Conservation (phyloP, 2,888 invertebrate species). For the Alcis repandata region DNA sequence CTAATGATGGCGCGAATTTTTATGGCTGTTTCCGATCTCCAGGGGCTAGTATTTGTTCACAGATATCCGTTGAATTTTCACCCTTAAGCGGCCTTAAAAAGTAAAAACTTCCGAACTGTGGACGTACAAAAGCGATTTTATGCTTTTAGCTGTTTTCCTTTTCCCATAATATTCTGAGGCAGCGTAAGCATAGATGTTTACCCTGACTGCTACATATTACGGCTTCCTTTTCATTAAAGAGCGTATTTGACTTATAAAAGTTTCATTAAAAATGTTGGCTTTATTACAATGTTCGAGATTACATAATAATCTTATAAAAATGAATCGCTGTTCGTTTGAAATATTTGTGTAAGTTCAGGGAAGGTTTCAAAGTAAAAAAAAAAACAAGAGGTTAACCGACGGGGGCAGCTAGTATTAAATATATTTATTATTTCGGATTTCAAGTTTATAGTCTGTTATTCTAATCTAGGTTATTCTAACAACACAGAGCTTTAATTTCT, state of each 20-base stretch:
- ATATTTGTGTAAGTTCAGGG: no score
- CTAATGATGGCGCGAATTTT: slow-evolving; percentile 83
- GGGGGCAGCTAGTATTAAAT: no score
- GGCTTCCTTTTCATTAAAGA: slow-evolving; percentile 6
- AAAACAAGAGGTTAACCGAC: no score
- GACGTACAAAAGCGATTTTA: slow-evolving; percentile 57
- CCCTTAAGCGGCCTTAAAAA: slow-evolving; percentile 70
- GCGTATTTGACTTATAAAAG: not conserved
- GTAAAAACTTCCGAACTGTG: slow-evolving; percentile 67
- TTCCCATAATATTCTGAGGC: slow-evolving; percentile 52
- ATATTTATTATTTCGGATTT: no score
- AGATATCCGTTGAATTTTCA: slow-evolving; percentile 75
- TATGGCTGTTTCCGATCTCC: slow-evolving; percentile 76
- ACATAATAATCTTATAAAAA: no score
- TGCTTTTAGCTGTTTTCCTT: slow-evolving; percentile 55
- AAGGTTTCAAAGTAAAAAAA: no score
- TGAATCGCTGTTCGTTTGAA: no score
- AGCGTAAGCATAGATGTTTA: slow-evolving; percentile 44
- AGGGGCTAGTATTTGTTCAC: slow-evolving; percentile 76
- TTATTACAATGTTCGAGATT: no score
- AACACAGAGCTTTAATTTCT: no score
- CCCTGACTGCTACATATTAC: slow-evolving; percentile 34
- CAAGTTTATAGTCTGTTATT: no score
- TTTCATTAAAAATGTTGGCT: not conserved
- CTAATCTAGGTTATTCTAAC: no score